Conservation (phyloP, 2,888 invertebrate genomes). For the Apoderus coryli region DNA sequence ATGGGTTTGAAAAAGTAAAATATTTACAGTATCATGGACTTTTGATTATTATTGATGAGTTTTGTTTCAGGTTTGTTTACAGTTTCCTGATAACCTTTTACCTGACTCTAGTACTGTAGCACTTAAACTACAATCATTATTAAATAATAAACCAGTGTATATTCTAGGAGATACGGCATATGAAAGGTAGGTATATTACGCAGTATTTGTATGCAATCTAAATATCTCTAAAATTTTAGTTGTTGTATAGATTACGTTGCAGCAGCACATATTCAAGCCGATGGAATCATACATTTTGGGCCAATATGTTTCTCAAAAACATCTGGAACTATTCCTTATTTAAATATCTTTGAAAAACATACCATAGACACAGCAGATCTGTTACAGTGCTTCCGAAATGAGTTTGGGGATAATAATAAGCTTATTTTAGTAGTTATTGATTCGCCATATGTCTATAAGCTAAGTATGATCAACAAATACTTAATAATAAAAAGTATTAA, state of each 20-base stretch:
- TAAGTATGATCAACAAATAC: too few relatives aligned
- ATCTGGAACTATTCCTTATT: constrained; percentile 54
- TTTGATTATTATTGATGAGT: too few relatives aligned
- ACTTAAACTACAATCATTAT: constrained; percentile 33
- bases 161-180: constrained; percentile 85
- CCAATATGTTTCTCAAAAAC: constrained; percentile 71
- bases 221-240: constrained; percentile 35
- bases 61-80: constrained; percentile 66
- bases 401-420: constrained; percentile 27
- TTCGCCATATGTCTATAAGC: constrained; percentile 46
- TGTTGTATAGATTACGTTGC: constrained; percentile 85
- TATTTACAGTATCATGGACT: too few relatives aligned
- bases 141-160: constrained; percentile 51
- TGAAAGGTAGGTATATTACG: constrained; percentile 59
- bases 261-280: constrained; percentile 73
- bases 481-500: too few relatives aligned
- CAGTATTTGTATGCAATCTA: too few relatives aligned
- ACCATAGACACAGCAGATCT: constrained; percentile 37
- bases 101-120: constrained; percentile 53
- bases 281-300: constrained; percentile 85
- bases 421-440: constrained; percentile 50
- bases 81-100: constrained; percentile 78
- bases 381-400: constrained; percentile 24
- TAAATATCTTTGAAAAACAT: constrained; percentile 53
- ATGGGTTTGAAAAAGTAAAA: constrained; percentile 53